Conservation (phyloP, 2,888 invertebrate species). For the Therioaphis trifolii region DNA sequence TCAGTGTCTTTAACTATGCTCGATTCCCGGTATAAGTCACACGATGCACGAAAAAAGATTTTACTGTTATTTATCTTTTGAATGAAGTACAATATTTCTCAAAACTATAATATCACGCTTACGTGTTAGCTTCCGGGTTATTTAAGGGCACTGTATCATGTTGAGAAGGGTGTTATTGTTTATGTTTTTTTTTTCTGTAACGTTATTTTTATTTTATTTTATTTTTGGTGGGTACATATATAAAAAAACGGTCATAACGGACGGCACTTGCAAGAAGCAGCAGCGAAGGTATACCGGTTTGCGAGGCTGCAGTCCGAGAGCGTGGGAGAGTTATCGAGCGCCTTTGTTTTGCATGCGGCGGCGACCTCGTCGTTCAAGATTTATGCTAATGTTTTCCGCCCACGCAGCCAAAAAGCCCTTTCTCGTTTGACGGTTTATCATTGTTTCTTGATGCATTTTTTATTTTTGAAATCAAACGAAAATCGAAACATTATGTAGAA, state of each 20-base stretch:
- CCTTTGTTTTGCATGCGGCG: conserved; percentile 47
- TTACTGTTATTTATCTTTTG: too few relatives aligned
- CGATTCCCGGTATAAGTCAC: too few relatives aligned
- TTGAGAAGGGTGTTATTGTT: conserved; percentile 30
- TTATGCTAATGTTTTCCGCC: conserved; percentile 57
- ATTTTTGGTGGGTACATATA: background rate
- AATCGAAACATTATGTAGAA: background rate
- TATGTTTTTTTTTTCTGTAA: conserved; percentile 27
- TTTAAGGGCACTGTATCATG: background rate
- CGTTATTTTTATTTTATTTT: conserved; percentile 25
- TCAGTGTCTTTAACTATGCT: too few relatives aligned
- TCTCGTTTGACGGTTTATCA: conserved; percentile 19
- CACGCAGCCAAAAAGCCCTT: conserved; percentile 49
- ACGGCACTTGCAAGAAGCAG: conserved; percentile 51
- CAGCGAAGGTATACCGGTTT: conserved; percentile 45
- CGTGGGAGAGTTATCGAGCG: conserved; percentile 51
- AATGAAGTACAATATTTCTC: too few relatives aligned
- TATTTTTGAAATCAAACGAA: background rate
- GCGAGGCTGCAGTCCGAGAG: conserved; percentile 42
- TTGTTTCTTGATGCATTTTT: background rate
- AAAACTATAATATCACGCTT: too few relatives aligned
- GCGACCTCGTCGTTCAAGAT: conserved; percentile 51
- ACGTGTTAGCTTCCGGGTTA: conserved; percentile 6
- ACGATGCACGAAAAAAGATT: too few relatives aligned
- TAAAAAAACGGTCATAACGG: conserved; percentile 58